Evolutionary conservation across 2,113 vertebrate genomes (phyloP), one percentile per base, ranked within the genome.

Genomic region (Puntigrus tetrazona): DNA sequence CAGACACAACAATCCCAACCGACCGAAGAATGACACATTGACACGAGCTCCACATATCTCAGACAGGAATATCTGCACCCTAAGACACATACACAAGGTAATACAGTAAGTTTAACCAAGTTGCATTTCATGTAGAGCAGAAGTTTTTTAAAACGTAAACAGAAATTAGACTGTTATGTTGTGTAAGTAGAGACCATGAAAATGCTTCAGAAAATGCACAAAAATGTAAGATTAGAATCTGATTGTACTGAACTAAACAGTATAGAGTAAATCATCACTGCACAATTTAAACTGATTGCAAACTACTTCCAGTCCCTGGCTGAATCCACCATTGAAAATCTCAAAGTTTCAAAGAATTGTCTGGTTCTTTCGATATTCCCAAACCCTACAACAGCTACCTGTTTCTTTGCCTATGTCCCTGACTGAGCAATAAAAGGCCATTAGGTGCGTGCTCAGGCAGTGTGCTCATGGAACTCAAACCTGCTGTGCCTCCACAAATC

Each of bases 401-500:
- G 27, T 57, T 38, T 29, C 16, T 69, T 67, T 59, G 59, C 43
- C 70, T 38, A 1, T 22, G 31, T 69, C 65, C 20, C 36, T 31
- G 1, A 45, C 31, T 57, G 50, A 43, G 20, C n/a, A 34, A 6
- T 27, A 31, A 29, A 84, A 78, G 65, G 61, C 67, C 52, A 78
- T 75, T 78, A 86, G 18, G 25, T 67, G 41, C 73, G 36, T 87
- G 82, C 84, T 85, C 67, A 38, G 70, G 77, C 67, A 34, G 57
- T 89, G 84, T 65, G 78, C 84, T 89, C 77, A 87, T 89, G 88
- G 84, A 89, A 84, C 82, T 61, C 69, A 83, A 86, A 83, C 61
- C 50, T 45, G 38, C 14, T 14, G 1, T 67, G 13, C 65, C n/a
- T 61, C 20, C 25, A 18, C 85, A 90, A 84, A 87, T 87, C 89